Conservation (phyloP, 2,797 vertebrate genomes). For the Poliocrania exsul region DNA sequence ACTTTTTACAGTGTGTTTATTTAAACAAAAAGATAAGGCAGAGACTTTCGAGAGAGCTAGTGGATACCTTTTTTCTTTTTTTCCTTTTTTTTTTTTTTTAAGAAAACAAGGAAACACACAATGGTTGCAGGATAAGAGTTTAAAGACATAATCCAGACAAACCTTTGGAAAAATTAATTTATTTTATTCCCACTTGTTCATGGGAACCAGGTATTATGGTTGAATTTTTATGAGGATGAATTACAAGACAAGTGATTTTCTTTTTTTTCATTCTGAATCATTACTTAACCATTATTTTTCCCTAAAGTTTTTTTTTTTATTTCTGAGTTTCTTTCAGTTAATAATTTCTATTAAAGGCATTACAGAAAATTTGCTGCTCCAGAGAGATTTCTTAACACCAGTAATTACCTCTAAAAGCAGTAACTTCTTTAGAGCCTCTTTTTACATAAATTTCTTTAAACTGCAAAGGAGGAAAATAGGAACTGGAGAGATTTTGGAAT, state of each 20-base stretch:
- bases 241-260: not conserved
- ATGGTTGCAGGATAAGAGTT: not conserved
- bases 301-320: not conserved
- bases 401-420: constrained; percentile 33
- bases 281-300: not conserved
- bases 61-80: not conserved
- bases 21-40: not conserved
- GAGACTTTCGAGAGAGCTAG: not conserved
- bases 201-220: not conserved
- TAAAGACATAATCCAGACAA: not conserved
- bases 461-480: not conserved
- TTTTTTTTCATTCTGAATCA: not conserved
- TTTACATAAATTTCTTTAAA: constrained; percentile 14
- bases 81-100: not conserved
- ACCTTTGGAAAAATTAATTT: not conserved
- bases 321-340: constrained; percentile 27
- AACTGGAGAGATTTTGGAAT: not conserved
- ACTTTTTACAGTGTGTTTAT: not conserved
- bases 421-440: not conserved
- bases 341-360: not conserved
- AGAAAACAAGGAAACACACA: not conserved
- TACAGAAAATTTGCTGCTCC: not conserved
- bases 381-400: constrained; percentile 29
- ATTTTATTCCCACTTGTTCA: not conserved
- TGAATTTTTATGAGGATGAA: not conserved